Evolutionary conservation across 2,888 invertebrate species (phyloP), one percentile per base, ranked within the genome.

Genomic region (Serrognathus titanus): DNA sequence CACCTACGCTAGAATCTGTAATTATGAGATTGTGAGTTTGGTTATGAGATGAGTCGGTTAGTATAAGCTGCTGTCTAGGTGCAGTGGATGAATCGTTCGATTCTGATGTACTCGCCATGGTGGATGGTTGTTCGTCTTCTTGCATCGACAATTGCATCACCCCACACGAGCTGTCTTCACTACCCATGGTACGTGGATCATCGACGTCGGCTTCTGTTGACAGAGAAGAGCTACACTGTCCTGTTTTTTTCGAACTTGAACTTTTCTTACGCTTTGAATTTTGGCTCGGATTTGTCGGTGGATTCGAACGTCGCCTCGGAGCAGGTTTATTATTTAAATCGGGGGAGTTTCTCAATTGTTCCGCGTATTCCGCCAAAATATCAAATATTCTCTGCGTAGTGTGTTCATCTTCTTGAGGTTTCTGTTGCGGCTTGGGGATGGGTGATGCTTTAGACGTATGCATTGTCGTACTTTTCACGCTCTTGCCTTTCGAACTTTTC

Each of bases 291-390:
- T 86, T 87, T 1, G 87, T 85, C 1, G 89, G 88, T 10, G 86
- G 86, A 73, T 90, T 89, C 0, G 88, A 85, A 53, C 90, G 80
- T 64, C 90, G 79, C 43, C 90, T 80, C 0, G 90, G 90, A 0
- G 90, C 90, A 0, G 90, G 90, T 73, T 90, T 90, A 71, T 90
- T 88, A 70, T 90, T 90, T 43, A 85, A 72, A 75, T 90, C 90
- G 0, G 90, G 90, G 1, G 89, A 90, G 69, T 90, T 90, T 64
- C 89, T 82, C 43, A 90, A 79, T 69, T 90, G 90, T 67, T 90
- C 90, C 48, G 89, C 89, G 72, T 90, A 90, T 70, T 90, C 88
- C 0, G 89, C 89, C 48, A 90, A 74, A 66, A 90, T 90, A 63
- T 89, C 89, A 59, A 90, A 85, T 66, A 90, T 90, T 63, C 90